Evolutionary conservation across 2,888 invertebrate species (phyloP), one percentile per base, ranked within the genome.

Genomic region (Andrena camellia): DNA sequence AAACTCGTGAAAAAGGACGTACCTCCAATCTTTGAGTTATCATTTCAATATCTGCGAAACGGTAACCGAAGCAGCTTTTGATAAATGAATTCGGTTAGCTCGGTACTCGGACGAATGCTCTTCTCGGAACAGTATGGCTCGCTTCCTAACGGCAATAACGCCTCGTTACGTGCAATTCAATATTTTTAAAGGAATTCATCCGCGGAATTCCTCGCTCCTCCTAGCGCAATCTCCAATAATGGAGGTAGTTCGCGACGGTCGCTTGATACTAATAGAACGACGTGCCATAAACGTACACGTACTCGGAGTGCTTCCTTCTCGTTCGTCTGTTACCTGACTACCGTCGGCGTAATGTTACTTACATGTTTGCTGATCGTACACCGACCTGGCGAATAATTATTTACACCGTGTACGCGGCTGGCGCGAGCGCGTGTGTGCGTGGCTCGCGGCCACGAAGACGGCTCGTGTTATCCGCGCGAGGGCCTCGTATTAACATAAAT

Each of bases 401-500:
- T 86, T 86, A 70, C 59, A 70, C 52, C 52, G 54, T 62, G 66
- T 74, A 42, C 74, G 17, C 17, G 31, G 42, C 50, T n/a, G n/a
- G 29, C 26, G 23, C 10, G 8, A 26, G 10, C 52, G 64, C 23
- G 7, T 29, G 7, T 29, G 42, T 62, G 50, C 50, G 33, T 57
- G 50, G 35, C 10, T 23, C 13, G 63, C 54, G 70, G 42, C 42
- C 63, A 71, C 52, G 50, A 52, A 78, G 54, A 62, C 69, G 71
- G 54, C 71, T 77, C 59, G 60, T 54, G 60, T 77, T 81, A 74
- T 79, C 59, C 76, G 63, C 63, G 57, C 71, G 64, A 26, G 68
- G 59, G 77, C 67, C 8, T 84, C 78, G 42, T 69, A 79, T 82
- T 84, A 78, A 79, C 75, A 73, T 79, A 86, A 87, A 85, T 81